Base-by-base conservation (phyloP, 1,140 invertebrate species). In the Palaemon carinicauda region DNA sequence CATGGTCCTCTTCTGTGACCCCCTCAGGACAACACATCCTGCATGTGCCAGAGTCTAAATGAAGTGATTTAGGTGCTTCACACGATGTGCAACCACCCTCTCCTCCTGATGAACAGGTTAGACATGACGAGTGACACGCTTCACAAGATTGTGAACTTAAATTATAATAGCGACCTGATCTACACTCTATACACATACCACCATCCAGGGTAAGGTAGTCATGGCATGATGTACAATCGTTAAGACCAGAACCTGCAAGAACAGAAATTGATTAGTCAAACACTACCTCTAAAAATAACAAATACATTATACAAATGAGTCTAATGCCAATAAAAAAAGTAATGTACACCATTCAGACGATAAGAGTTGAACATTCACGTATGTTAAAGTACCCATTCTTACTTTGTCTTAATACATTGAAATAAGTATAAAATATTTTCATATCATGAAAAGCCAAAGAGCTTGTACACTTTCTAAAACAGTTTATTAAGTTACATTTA, bases 161-260 rank as follows among this genome's bases (percentile, higher is more conserved):
- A 65, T 86, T 86, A 33, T 86, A 86, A 31, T 86, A 86, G 0
- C 77, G 60, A n/a, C 84, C 84, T 14, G 84, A 86, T 21, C 56
- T 56, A 54, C 84, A 86, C 60, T 86, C 84, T 53, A 86, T 86
- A 29, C 84, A 86, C 84, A 86, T 86, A 12, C 84, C 84, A 19
- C 84, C 84, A 80, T 86, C 84, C 21, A 86, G 77, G 3, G 84
- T 86, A 31, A 86, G 69, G 74, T 80, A 86, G 52, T 86, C 84
- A 56, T 73, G 84, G 56, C 84, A 86, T 27, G 84, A 86, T 15
- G 77, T 86, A 65, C 84, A 86, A 33, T 79, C 75, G 56, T 86
- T 71, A 2, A 86, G 77, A 31, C 84, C 84, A 19, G 84, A 80
- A 24, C 84, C 84, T 86, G 77, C 29, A 33, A 65, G 27, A 60